Evolutionary conservation across 2,888 invertebrate species (phyloP), one percentile per base, ranked within the genome.

Genomic region (Rhingia campestris): DNA sequence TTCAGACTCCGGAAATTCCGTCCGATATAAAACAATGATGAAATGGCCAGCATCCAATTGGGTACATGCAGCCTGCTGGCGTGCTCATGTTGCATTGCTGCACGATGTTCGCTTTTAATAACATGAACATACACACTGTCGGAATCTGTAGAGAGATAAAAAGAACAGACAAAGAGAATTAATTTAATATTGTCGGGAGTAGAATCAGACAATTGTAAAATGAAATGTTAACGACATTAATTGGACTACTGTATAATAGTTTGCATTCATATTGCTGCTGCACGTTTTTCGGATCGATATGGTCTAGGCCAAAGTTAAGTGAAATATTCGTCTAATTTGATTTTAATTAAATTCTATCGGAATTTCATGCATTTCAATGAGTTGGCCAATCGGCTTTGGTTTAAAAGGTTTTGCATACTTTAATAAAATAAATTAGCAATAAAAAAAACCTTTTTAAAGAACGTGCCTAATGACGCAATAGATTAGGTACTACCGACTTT

Each of bases 41-140:
- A 76, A 66, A 81, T 39, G 9, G 53, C 81, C 51, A 91, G 86
- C 72, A 91, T 86, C 86, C 89, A 76, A 81, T 88, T 88, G 85
- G 90, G 90, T 82, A 89, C 86, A 75, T 88, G 88, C 87, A 91
- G 79, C 32, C 88, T 86, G 59, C 88, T 88, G 69, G 90, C 91
- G 86, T 89, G 87, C 82, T 91, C 91, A 77, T 92, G 91, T 88
- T 94, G 94, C 94, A 94, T 94, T 53, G 94, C 94, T 37, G 94
- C 94, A 79, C 94, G 94, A 85, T 94, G 92, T 91, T 94, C 94
- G 89, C 96, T 96, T 90, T 96, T 96, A 88, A 96, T 93, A 88
- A 96, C 96, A 92, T 96, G 96, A 86, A 96, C 96, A 89, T 95
- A 94, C 88, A 96, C 96, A 88, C 95, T 95, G 87, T 96, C 96